phyloP scores from a whole-genome alignment of 1,140 invertebrate genomes.

The Calephelis nemesis region DNA sequence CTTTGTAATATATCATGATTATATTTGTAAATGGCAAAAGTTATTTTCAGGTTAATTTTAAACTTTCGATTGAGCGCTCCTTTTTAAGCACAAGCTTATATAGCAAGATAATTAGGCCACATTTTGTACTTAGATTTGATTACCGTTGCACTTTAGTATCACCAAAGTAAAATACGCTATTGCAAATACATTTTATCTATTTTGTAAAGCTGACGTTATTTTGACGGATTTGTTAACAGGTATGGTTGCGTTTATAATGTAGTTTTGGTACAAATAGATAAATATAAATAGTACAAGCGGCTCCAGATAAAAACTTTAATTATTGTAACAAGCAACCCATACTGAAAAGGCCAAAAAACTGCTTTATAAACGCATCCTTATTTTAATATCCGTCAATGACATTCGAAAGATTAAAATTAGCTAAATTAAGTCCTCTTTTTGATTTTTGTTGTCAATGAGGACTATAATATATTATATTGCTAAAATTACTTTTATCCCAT shows the following conservation, averaged over 20 bases:
- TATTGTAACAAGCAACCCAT: too few species aligned
- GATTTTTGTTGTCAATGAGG: not conserved
- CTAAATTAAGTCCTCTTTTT: not conserved
- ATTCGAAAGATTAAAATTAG: constrained; percentile 9
- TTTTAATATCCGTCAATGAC: not conserved
- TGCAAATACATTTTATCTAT: not conserved
- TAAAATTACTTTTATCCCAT: constrained; percentile 35
- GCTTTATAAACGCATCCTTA: not conserved
- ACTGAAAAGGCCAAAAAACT: too few species aligned
- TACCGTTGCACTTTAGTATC: constrained; percentile 12
- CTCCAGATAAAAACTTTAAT: too few species aligned
- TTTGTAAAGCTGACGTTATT: not conserved
- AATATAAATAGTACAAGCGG: too few species aligned
- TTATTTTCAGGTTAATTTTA: not conserved
- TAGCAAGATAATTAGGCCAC: constrained; percentile 2
- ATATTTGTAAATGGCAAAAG: not conserved
- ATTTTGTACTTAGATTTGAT: constrained; percentile 15
- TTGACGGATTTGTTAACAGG: not conserved
- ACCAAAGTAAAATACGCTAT: constrained; percentile 7
- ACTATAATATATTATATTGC: not conserved
- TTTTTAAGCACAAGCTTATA: not conserved
- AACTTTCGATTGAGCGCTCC: constrained; percentile 1
- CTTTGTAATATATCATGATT: not conserved
- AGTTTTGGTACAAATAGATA: too few species aligned
- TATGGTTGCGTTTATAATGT: too few species aligned